Evolutionary conservation across 2,888 invertebrate species (phyloP), one percentile per base, ranked within the genome.

Genomic region (Pseudococcus jackbeardsleyi): DNA sequence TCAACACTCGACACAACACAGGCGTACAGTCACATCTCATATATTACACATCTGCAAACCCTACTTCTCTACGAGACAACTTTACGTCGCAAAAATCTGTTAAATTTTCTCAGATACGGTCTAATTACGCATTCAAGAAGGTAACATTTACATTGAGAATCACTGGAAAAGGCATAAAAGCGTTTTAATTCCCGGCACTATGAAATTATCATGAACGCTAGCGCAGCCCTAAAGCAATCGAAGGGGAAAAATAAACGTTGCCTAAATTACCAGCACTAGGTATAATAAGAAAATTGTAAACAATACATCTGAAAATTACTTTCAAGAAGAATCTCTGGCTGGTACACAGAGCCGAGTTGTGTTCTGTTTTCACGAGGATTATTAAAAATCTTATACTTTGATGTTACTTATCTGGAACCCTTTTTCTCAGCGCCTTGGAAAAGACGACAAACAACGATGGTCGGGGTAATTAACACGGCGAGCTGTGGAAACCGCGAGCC

Each of bases 151-250:
- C 59, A 59, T 72, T 72, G 68, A 33, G 68, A 72, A 72, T 26
- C 68, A 72, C 68, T 72, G 68, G 26, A 59, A 33, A 72, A 72
- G 26, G 68, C 68, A 72, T 72, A 72, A 72, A 72, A 33, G 68
- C 68, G 68, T 72, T 72, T 72, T 72, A 72, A 72, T 72, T 72
- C 68, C 68, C 68, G 68, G 68, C 68, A 72, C 33, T 72, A 72
- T 72, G 68, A 33, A 72, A 72, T 72, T 72, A 72, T 72, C 68
- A 72, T 72, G 68, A 72, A 72, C 68, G 68, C 12, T 22, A 26
- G 12, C 68, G 12, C 22, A 72, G 68, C 68, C 68, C 68, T 72
- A 33, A 33, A 72, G 68, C 68, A 22, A 72, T 72, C 68, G 68
- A 72, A 72, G 26, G 68, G 68, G 68, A 72, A 72, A 72, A 72